Conservation (phyloP, 2,113 vertebrate species). For the Orycteropus afer region DNA sequence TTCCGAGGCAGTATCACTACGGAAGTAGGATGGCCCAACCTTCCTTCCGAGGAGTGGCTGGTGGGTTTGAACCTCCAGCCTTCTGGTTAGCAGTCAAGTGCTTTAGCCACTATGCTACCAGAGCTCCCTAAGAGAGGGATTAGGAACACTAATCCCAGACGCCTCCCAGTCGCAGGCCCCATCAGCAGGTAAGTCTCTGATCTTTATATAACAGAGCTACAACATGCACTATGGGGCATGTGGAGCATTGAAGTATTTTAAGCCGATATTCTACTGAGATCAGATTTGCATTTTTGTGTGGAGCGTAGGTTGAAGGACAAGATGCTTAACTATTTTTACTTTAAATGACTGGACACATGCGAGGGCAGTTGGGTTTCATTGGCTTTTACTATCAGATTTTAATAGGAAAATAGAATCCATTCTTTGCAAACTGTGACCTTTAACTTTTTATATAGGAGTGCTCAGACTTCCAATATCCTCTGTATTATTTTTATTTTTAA, state of each 20-base stretch:
- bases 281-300: neutral
- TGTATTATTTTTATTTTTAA: constrained; percentile 27
- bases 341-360: neutral
- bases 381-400: constrained; percentile 23
- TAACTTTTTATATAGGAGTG: neutral
- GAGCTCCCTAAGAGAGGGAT: no score
- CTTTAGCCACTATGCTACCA: no score
- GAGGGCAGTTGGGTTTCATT: neutral
- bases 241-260: neutral
- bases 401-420: constrained; percentile 19
- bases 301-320: neutral
- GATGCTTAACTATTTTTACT: neutral
- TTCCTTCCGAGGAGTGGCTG: no score
- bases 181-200: neutral
- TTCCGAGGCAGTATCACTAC: no score
- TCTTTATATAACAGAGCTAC: neutral
- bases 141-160: no score
- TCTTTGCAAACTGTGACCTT: constrained; percentile 41
- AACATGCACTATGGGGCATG: neutral
- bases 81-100: no score
- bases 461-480: neutral
- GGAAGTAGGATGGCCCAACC: no score
- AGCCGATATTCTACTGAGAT: neutral
- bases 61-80: no score
- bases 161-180: neutral